phyloP scores from a whole-genome alignment of 1,140 invertebrate genomes.

The Sarcophaga peregrina region DNA sequence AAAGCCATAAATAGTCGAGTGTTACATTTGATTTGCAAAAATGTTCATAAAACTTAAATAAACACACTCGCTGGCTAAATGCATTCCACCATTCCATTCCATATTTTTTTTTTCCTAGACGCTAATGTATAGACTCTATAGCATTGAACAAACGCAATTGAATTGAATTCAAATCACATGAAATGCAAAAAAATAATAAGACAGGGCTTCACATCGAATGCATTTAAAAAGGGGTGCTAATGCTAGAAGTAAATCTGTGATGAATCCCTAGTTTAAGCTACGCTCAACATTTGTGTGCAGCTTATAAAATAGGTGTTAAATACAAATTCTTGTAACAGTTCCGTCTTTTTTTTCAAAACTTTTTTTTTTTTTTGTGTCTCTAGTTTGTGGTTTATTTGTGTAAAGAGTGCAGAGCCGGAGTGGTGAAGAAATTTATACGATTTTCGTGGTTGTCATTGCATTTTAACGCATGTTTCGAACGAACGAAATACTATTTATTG shows the following conservation, averaged over 20 bases:
- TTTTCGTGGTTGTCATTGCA: constrained; percentile 24
- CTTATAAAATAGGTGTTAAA: constrained; percentile 8
- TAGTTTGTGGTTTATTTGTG: background rate
- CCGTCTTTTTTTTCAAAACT: too few relatives aligned
- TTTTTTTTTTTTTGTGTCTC: too few relatives aligned
- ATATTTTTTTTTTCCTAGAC: background rate
- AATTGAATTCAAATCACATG: background rate
- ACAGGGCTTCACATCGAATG: background rate
- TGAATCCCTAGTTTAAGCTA: background rate
- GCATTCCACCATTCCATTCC: background rate
- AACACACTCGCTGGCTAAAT: background rate
- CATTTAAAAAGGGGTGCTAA: too few relatives aligned
- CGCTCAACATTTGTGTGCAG: background rate
- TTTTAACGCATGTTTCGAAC: constrained; percentile 16
- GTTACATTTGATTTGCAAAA: constrained; percentile 4
- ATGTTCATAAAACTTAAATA: background rate
- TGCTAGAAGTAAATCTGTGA: too few relatives aligned
- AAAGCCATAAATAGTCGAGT: background rate
- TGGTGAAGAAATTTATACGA: background rate
- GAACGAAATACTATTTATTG: background rate
- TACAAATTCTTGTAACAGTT: background rate
- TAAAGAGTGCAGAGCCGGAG: background rate
- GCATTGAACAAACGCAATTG: background rate
- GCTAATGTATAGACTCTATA: background rate
- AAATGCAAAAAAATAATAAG: background rate